Percentiles rank a stretch among this genome's conserved stretches.
Evolutionary conservation across 2,113 vertebrate genomes (phyloP).

Genomic region (Psophia crepitans): DNA sequence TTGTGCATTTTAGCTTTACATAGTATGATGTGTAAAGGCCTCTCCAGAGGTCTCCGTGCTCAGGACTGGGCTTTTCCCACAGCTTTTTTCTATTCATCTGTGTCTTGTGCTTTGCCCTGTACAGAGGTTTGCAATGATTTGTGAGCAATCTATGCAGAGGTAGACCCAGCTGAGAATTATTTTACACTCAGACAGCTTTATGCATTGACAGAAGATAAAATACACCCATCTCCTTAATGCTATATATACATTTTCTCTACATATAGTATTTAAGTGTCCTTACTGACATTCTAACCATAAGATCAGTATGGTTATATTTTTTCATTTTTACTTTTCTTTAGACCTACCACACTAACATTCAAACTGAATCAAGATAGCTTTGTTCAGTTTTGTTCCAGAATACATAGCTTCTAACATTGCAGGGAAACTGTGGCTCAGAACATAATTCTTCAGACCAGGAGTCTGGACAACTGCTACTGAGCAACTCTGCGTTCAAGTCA

Average conservation of each 20-base stretch:
- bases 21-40: neutral
- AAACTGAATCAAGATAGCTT: neutral
- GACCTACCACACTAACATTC: neutral
- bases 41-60: neutral
- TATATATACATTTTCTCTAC: neutral
- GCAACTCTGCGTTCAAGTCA: neutral
- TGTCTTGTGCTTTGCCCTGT: neutral
- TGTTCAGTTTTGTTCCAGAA: conserved; percentile 1
- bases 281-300: neutral
- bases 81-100: neutral
- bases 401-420: neutral
- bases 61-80: neutral
- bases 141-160: neutral
- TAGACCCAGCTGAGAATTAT: neutral
- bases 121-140: neutral
- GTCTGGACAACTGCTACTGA: neutral
- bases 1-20: neutral
- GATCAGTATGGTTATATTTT: neutral
- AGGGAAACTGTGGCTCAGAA: neutral
- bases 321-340: neutral
- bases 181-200: conserved; percentile 21
- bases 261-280: neutral
- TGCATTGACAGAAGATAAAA: conserved; percentile 7
- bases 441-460: neutral
- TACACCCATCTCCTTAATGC: neutral